Conservation (phyloP, 53 echinoderm and acorn worm genomes). For the Luidia sarsii region DNA sequence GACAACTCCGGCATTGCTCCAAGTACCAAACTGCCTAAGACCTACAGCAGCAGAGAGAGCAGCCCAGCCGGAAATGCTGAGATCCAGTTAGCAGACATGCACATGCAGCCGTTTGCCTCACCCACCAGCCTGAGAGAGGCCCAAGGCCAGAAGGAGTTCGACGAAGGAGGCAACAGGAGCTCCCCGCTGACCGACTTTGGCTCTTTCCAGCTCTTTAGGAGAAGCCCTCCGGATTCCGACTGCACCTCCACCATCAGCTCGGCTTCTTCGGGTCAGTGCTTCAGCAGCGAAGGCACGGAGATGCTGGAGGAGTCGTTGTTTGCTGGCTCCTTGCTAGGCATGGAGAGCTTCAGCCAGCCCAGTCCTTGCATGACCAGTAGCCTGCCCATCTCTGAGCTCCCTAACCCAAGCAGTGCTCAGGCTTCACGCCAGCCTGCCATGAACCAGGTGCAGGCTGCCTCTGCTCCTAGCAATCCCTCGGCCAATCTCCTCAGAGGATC, state of each 20-base stretch:
- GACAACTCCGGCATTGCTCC: constrained; percentile 6
- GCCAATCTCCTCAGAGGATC: background rate
- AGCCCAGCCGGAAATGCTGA: background rate
- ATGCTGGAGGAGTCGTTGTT: background rate
- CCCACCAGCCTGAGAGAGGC: too few species aligned
- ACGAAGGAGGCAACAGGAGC: background rate
- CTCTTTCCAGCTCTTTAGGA: background rate
- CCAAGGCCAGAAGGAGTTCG: too few species aligned
- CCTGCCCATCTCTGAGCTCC: background rate
- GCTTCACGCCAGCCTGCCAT: background rate
- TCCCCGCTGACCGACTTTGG: background rate
- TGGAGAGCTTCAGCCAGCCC: background rate
- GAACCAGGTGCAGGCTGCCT: background rate
- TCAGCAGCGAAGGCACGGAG: background rate
- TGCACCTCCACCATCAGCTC: background rate
- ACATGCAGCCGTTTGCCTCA: background rate
- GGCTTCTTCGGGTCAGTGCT: background rate
- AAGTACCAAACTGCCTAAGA: background rate
- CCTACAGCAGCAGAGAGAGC: background rate
- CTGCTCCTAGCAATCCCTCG: background rate
- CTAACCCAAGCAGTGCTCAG: background rate
- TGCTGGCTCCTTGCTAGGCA: background rate
- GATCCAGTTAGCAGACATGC: too few species aligned
- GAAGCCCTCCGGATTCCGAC: background rate
- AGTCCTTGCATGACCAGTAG: background rate